A percentile compares a stretch with the other conserved stretches of the same genome.
Conservation (phyloP, 2,888 invertebrate species). For the Julus scanicus region DNA sequence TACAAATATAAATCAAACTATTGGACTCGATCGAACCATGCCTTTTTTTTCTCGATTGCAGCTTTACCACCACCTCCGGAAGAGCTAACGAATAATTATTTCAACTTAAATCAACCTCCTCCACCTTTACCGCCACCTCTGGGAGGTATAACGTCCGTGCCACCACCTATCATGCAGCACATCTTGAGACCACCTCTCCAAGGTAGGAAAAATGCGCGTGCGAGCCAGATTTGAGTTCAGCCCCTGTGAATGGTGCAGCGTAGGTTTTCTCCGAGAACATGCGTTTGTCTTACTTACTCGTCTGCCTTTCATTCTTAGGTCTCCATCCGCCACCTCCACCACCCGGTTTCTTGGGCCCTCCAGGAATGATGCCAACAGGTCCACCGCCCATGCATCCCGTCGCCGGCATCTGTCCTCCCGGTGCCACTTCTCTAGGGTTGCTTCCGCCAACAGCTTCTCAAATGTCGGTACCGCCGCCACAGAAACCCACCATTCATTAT, state of each 20-base stretch:
- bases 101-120: conserved; percentile 69
- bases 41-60: conserved; percentile 58
- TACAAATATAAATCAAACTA: background rate
- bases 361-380: background rate
- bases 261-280: background rate
- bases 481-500: conserved; percentile 79
- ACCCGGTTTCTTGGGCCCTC: conserved; percentile 58
- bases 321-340: conserved; percentile 53
- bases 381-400: conserved; percentile 47
- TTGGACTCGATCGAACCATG: background rate
- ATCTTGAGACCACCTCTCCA: conserved; percentile 40
- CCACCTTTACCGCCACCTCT: conserved; percentile 32
- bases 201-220: background rate
- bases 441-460: conserved; percentile 70
- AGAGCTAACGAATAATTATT: conserved; percentile 73
- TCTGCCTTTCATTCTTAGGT: background rate
- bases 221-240: too few species aligned
- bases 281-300: background rate
- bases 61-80: conserved; percentile 75
- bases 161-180: conserved; percentile 55
- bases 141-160: conserved; percentile 46
- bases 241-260: background rate
- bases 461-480: conserved; percentile 68
- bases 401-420: conserved; percentile 63
- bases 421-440: conserved; percentile 71